phyloP scores from a whole-genome alignment of 2,113 vertebrate species.

The Cyprinodon brontotheroides region DNA sequence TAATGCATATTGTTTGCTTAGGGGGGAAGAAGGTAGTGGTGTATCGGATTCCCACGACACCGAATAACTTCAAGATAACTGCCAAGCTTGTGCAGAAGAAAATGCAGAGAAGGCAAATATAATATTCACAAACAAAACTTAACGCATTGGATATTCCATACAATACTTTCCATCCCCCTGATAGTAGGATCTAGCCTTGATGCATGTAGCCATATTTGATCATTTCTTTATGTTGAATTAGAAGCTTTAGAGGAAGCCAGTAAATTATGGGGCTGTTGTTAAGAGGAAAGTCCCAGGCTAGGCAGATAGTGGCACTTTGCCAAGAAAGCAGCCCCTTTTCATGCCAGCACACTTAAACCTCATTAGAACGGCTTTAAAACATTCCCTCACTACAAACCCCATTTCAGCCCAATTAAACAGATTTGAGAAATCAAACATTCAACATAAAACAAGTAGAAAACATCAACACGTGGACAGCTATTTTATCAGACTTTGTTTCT shows the following conservation, averaged over 20 bases:
- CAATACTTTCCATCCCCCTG: conserved; percentile 18
- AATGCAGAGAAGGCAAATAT: conserved; percentile 17
- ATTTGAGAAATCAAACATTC: conserved; percentile 48
- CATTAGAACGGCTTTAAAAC: conserved; percentile 42
- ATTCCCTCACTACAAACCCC: conserved; percentile 34
- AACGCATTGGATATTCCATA: conserved; percentile 15
- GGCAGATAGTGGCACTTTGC: conserved; percentile 36
- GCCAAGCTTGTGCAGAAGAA: conserved; percentile 21
- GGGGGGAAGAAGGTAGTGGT: conserved; percentile 36
- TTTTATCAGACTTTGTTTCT: conserved; percentile 32
- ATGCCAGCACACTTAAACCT: conserved; percentile 42
- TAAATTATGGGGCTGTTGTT: conserved; percentile 46
- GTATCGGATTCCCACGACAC: conserved; percentile 41
- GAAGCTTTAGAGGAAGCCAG: conserved; percentile 36
- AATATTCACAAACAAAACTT: conserved; percentile 37
- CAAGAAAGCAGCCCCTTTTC: conserved; percentile 40
- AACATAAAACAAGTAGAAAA: conserved; percentile 41
- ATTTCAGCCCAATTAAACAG: conserved; percentile 47
- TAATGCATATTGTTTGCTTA: conserved; percentile 71
- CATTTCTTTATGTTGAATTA: conserved; percentile 36
- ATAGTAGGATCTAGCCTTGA: neutral
- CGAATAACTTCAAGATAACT: conserved; percentile 52
- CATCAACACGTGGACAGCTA: conserved; percentile 21
- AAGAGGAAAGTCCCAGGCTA: conserved; percentile 37
- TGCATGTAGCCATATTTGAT: conserved; percentile 20